Base-by-base conservation (phyloP, 2,797 vertebrate species). In the Parauchenoglanis ngamensis region DNA sequence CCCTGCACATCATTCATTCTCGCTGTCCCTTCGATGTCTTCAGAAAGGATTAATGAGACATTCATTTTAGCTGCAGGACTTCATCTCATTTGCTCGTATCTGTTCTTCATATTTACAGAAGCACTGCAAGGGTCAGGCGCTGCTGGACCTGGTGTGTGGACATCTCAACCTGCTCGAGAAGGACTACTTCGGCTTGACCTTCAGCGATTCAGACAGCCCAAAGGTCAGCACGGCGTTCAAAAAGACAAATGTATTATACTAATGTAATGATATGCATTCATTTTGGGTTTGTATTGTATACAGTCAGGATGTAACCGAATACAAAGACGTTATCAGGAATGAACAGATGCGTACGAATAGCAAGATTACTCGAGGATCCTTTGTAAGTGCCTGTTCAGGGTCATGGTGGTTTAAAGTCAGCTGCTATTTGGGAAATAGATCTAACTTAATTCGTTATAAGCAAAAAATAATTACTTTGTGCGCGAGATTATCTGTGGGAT, bases 81-180 rank as follows among this genome's bases (percentile, higher is more conserved):
- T n/a, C 70, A 61, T 44, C 44, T 83, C 2, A 49, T 79, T 35
- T 40, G 1, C 52, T 84, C 19, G 57, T 59, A 13, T 79, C 17
- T 65, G 72, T 81, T 93, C 57, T 88, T 86, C 93, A 63, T 92
- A 31, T 93, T 83, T 88, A 80, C 94, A 99, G 98, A 99, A 99
- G 93, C 97, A 98, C 0, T 97, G 97, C 88, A 97, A 96, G 91
- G 98, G 98, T 90, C 98, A 99, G 93, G 94, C 95, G 52, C 96
- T 99, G 80, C 96, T 98, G 84, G 97, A 98, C 91, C 91, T 97
- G 94, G 97, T 99, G 88, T 99, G 97, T 0, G 98, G 97, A 90
- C 98, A 99, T 92, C 97, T 99, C 89, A 99, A 99, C 93, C 94
- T 99, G 81, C 94, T 99, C 93, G 98, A 99, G 94, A 99, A 99